phyloP scores from a whole-genome alignment of 1,140 invertebrate genomes.

The Zophobas atratus region DNA sequence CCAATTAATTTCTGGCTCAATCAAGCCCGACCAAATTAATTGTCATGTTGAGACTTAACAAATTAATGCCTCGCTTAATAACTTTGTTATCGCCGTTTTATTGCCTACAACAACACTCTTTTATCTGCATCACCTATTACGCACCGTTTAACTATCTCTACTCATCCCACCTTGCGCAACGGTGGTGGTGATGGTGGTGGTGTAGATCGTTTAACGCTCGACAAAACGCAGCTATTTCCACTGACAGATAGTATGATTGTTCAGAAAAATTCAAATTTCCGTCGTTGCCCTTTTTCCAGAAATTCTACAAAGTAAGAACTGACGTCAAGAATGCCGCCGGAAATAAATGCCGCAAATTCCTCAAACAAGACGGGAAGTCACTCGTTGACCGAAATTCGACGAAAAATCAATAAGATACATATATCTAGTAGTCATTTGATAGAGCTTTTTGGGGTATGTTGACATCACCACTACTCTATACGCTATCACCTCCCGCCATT shows the following conservation, averaged over 20 bases:
- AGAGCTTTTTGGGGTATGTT: conserved; percentile 48
- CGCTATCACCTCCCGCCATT: conserved; percentile 7
- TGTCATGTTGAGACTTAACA: conserved; percentile 29
- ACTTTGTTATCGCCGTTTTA: conserved; percentile 11
- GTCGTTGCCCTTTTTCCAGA: no score
- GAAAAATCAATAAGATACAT: conserved; percentile 23
- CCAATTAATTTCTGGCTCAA: conserved; percentile 20
- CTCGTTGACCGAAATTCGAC: conserved; percentile 18
- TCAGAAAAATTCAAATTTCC: conserved; percentile 16
- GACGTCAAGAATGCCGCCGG: not conserved
- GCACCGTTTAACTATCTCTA: not conserved
- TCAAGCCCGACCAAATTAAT: conserved; percentile 18
- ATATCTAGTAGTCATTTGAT: conserved; percentile 28
- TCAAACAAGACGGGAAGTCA: conserved; percentile 28
- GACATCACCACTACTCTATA: conserved; percentile 6
- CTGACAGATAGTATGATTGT: no score
- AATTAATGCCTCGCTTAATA: conserved; percentile 16
- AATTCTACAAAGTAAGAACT: not conserved
- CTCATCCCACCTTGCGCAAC: not conserved
- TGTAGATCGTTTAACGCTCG: no score
- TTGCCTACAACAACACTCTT: conserved; percentile 3
- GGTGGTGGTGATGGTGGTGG: no score
- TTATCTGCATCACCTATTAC: not conserved
- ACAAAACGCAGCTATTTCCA: no score
- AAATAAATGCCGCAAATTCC: not conserved